Evolutionary conservation across 2,797 vertebrate species (phyloP).

Genomic region (Gallinago nigripennis): DNA sequence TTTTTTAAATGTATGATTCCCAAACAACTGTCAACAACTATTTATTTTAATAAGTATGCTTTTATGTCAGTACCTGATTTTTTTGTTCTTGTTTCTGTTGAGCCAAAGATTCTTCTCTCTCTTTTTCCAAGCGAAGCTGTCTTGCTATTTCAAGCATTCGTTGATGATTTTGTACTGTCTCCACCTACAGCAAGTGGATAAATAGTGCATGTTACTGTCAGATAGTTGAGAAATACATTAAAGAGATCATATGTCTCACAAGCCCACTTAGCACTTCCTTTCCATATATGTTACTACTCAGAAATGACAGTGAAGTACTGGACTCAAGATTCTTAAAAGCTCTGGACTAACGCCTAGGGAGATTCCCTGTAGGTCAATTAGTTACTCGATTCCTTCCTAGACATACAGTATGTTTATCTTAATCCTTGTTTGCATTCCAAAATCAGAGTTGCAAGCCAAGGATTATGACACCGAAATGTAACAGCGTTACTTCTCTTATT

Average conservation of each 20-base stretch:
- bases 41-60: not conserved
- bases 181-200: conserved; percentile 88
- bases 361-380: conserved; percentile 73
- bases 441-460: conserved; percentile 66
- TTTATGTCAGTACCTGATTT: conserved; percentile 86
- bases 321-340: conserved; percentile 67
- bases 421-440: conserved; percentile 84
- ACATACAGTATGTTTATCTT: conserved; percentile 68
- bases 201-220: conserved; percentile 71
- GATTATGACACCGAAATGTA: conserved; percentile 55
- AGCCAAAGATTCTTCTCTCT: conserved; percentile 89
- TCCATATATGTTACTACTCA: conserved; percentile 65
- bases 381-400: conserved; percentile 73
- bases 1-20: not conserved
- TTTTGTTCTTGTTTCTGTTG: conserved; percentile 97
- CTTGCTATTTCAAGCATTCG: conserved; percentile 94
- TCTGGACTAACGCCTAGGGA: conserved; percentile 70
- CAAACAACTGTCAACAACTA: not conserved
- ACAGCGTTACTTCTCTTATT: conserved; percentile 65
- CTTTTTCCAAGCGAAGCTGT: conserved; percentile 93
- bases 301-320: conserved; percentile 68
- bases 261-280: conserved; percentile 70
- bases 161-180: conserved; percentile 94
- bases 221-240: conserved; percentile 66
- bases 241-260: conserved; percentile 69